Evolutionary conservation across 2,888 invertebrate genomes (phyloP).

Genomic region (Epistrophe grossulariae): DNA sequence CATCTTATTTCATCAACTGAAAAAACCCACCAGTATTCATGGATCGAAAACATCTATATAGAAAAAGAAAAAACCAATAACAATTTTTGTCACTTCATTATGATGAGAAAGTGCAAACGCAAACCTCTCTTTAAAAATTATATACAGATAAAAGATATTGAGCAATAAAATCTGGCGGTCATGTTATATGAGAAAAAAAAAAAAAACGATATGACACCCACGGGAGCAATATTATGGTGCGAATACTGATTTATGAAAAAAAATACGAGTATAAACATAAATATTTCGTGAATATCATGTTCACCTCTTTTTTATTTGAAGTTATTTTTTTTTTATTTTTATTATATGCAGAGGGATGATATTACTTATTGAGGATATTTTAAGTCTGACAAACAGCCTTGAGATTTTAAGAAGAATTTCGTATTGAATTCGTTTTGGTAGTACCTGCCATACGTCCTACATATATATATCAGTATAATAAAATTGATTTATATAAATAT

Average conservation of each 20-base stretch:
- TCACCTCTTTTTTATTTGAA: slow-evolving; percentile 30
- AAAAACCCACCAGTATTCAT: too few species aligned
- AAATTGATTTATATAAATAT: neutral
- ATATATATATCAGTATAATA: neutral
- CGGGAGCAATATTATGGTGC: slow-evolving; percentile 51
- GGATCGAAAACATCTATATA: neutral
- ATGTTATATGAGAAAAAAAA: too few species aligned
- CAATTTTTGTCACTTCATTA: slow-evolving; percentile 60
- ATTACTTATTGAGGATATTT: slow-evolving; percentile 3
- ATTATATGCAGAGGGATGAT: neutral
- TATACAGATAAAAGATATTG: slow-evolving; percentile 64
- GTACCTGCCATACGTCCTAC: too few species aligned
- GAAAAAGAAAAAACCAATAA: too few species aligned
- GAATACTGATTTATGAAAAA: slow-evolving; percentile 59
- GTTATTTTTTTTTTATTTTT: neutral
- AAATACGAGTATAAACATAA: slow-evolving; percentile 9
- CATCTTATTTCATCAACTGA: too few species aligned
- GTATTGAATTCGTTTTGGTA: neutral
- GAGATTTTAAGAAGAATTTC: neutral
- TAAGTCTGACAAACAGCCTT: slow-evolving; percentile 28
- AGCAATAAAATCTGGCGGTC: slow-evolving; percentile 61
- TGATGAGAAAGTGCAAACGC: slow-evolving; percentile 51
- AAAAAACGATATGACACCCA: slow-evolving; percentile 40
- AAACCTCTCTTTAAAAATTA: slow-evolving; percentile 48
- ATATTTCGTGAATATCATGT: slow-evolving; percentile 43